A percentile compares a stretch with the other conserved stretches of the same genome.
These are phyloP conservation scores for Microtus montanus DNA, from an alignment of 2,113 vertebrate genomes.

Conservation along the genomic window DNA sequence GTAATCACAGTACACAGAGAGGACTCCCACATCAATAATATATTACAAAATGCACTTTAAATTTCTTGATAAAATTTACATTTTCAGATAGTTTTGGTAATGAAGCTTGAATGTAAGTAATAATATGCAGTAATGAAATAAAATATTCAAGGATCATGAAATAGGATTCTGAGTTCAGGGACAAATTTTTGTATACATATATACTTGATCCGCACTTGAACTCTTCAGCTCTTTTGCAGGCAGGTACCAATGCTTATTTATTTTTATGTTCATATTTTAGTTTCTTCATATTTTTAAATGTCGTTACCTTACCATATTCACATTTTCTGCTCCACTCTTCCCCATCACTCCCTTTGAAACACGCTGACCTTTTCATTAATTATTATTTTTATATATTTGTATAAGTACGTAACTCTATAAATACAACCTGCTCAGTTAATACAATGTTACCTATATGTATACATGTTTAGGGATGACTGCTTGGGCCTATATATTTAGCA, in stretches of 20 bases:
- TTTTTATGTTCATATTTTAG: neutral
- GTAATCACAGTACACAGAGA: too few species aligned
- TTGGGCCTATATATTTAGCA: neutral
- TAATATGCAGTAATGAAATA: neutral
- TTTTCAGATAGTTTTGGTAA: neutral
- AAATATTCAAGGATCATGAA: neutral
- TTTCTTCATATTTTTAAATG: neutral
- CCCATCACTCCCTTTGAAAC: neutral
- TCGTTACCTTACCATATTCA: too few species aligned
- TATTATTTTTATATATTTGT: neutral
- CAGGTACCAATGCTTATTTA: neutral
- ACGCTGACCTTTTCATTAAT: neutral
- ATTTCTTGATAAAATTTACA: neutral
- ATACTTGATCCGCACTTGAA: rapidly evolving
- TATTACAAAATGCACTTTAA: neutral
- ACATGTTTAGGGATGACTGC: neutral
- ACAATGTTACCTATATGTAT: neutral
- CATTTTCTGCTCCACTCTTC: neutral
- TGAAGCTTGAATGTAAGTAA: neutral
- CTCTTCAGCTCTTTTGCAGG: neutral
- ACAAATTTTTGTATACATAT: neutral
- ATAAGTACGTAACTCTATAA: neutral
- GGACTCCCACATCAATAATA: too few species aligned
- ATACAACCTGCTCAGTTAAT: neutral
- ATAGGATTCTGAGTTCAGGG: neutral